phyloP scores from a whole-genome alignment of 2,797 vertebrate species.

The Cygnus olor region DNA sequence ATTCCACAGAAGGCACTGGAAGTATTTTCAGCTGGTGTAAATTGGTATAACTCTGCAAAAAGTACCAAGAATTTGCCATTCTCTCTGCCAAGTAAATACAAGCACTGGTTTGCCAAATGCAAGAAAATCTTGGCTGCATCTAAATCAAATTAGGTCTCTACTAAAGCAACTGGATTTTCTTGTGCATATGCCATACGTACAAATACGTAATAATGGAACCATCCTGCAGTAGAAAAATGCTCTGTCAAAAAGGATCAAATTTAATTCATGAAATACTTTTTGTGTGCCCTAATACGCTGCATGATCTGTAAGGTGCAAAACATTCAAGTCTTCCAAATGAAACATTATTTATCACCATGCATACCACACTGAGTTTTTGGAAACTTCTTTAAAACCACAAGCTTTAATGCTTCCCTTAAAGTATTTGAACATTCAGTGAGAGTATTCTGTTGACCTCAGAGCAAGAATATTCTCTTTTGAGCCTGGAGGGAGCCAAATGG shows the following conservation, averaged over 20 bases:
- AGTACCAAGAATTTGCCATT: not conserved
- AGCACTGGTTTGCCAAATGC: not conserved
- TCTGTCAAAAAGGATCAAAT: not conserved
- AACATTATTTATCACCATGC: not conserved
- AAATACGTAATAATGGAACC: not conserved
- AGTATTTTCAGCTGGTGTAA: not conserved
- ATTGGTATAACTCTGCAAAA: conserved; percentile 7
- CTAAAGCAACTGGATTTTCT: not conserved
- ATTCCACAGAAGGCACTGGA: conserved; percentile 10
- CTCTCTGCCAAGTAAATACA: not conserved
- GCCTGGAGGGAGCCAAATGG: not conserved
- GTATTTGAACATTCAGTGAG: not conserved
- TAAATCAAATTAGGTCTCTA: not conserved
- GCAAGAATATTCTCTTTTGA: not conserved
- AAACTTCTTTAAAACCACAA: not conserved
- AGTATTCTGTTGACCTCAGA: not conserved
- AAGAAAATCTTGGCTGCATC: not conserved
- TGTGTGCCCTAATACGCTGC: not conserved
- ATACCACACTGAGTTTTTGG: not conserved
- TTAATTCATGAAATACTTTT: not conserved
- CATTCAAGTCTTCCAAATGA: not conserved
- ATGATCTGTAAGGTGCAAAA: not conserved
- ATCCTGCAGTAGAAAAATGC: not conserved
- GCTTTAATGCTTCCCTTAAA: not conserved
- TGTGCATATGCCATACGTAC: not conserved